These are phyloP conservation scores for Lates japonicus DNA, from an alignment of 2,797 vertebrate genomes.

Conservation along the genomic window DNA sequence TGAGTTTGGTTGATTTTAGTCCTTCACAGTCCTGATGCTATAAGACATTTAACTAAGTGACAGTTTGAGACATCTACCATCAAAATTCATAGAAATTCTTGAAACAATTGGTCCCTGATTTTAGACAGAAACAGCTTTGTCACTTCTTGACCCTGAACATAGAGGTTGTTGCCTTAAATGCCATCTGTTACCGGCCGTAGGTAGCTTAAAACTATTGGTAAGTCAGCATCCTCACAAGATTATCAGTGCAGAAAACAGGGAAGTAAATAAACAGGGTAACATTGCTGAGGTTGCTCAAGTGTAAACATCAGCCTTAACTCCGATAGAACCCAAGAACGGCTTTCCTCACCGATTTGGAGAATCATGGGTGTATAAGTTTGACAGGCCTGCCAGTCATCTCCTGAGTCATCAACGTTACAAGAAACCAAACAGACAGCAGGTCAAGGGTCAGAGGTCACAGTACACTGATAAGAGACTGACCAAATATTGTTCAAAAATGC, in stretches of 20 bases:
- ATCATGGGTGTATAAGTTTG: not conserved
- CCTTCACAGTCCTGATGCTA: conserved; percentile 5
- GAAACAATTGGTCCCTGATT: not conserved
- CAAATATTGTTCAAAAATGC: not conserved
- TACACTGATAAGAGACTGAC: conserved; percentile 13
- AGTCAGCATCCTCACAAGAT: no score
- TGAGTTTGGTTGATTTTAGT: not conserved
- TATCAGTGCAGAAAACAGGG: no score
- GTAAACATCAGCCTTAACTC: no score
- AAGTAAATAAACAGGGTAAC: no score
- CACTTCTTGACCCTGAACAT: not conserved
- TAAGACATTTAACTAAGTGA: not conserved
- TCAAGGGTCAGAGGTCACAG: conserved; percentile 24
- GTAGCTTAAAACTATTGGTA: no score
- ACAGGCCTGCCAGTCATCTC: not conserved
- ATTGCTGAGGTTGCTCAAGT: no score
- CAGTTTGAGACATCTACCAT: not conserved
- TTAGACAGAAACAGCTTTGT: not conserved
- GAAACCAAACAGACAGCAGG: conserved; percentile 24
- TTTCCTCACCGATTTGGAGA: not conserved
- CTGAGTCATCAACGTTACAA: conserved; percentile 1
- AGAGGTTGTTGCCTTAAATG: not conserved
- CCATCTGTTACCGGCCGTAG: not conserved
- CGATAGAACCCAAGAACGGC: no score
- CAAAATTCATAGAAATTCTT: not conserved